A percentile compares a stretch with the other conserved stretches of the same genome.
Evolutionary conservation across 2,797 vertebrate genomes (phyloP).

Genomic region (Esox lucius): DNA sequence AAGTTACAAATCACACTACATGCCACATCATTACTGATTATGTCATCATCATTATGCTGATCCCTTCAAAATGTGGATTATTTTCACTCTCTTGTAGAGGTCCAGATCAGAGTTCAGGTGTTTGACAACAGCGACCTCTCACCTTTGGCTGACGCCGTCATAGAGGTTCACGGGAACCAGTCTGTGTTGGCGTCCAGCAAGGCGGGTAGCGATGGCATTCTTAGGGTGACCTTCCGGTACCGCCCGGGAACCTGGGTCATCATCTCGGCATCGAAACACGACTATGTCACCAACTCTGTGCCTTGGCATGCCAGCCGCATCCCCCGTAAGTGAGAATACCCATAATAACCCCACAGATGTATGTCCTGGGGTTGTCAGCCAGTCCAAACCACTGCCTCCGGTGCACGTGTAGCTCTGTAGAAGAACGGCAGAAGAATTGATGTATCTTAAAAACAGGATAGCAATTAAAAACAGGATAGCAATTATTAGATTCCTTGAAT

Average conservation of each 20-base stretch:
- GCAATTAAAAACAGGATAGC: too few species aligned
- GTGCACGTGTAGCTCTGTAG: too few species aligned
- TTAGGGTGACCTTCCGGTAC: conserved; percentile 84
- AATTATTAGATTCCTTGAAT: too few species aligned
- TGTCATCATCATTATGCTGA: not conserved
- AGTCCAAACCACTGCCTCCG: too few species aligned
- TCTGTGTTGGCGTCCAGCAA: conserved; percentile 78
- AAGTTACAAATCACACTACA: not conserved
- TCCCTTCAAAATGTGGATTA: not conserved
- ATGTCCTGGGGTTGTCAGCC: too few species aligned
- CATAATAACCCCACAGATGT: too few species aligned
- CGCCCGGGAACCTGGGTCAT: conserved; percentile 89
- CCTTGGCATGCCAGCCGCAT: conserved; percentile 93
- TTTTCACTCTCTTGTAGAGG: conserved; percentile 71
- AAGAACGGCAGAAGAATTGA: too few species aligned
- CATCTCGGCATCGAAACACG: conserved; percentile 84
- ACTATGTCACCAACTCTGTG: conserved; percentile 91
- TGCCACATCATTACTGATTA: not conserved
- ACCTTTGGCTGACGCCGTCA: conserved; percentile 79
- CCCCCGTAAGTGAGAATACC: conserved; percentile 81
- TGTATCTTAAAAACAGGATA: too few species aligned
- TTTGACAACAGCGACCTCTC: conserved; percentile 91
- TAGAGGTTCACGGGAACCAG: conserved; percentile 87
- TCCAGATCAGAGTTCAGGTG: conserved; percentile 94
- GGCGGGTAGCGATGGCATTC: conserved; percentile 79